These are phyloP conservation scores for Cheiracanthium punctorium DNA, from an alignment of 2,888 invertebrate genomes.

Conservation along the genomic window DNA sequence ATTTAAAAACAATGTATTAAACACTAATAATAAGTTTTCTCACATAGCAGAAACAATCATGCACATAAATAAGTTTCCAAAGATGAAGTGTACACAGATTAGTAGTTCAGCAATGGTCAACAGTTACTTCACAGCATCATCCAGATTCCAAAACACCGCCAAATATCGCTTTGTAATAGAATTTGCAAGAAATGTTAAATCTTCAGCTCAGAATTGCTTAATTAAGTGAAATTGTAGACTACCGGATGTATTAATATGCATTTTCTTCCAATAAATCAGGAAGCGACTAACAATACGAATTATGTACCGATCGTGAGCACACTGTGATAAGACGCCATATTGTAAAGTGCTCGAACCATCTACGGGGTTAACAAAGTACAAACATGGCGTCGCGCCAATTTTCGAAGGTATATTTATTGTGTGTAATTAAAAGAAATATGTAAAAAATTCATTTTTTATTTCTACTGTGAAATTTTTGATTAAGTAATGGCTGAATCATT, in stretches of 20 bases:
- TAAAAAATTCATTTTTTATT: no score
- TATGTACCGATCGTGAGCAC: conserved; percentile 35
- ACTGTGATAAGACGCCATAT: conserved; percentile 66
- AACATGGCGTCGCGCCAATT: conserved; percentile 66
- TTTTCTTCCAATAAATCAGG: background rate
- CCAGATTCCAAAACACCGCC: conserved; percentile 64
- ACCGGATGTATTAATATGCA: background rate
- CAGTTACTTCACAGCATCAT: conserved; percentile 40
- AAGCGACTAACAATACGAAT: background rate
- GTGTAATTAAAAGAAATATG: no score
- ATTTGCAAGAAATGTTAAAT: background rate
- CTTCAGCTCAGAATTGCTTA: background rate
- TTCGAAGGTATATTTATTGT: conserved; percentile 34
- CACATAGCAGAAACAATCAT: background rate
- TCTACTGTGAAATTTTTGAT: no score
- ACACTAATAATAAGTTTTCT: background rate
- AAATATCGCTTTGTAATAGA: background rate
- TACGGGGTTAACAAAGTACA: conserved; percentile 66
- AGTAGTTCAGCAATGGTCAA: conserved; percentile 44
- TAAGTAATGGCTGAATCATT: no score
- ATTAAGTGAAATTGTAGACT: background rate
- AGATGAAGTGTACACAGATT: background rate
- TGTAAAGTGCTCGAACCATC: conserved; percentile 54
- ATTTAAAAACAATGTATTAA: background rate
- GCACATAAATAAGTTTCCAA: background rate